Evolutionary conservation across 1,140 invertebrate genomes (phyloP).

Genomic region (Tetraneura akinire): DNA sequence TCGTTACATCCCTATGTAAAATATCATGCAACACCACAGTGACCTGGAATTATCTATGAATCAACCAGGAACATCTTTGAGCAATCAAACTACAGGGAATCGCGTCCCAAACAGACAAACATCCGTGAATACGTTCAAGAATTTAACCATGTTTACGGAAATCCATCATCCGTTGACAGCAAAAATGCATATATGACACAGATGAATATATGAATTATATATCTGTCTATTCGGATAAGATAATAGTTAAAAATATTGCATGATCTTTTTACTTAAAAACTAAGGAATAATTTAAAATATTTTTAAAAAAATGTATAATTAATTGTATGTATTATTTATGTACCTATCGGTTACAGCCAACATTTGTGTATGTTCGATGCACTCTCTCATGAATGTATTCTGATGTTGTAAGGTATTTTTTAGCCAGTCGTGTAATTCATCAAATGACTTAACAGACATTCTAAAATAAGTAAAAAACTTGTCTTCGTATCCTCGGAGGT

Average conservation of each 20-base stretch:
- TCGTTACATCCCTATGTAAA: conserved; percentile 32
- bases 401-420: conserved; percentile 52
- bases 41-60: too few relatives aligned
- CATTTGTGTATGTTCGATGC: conserved; percentile 53
- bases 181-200: too few relatives aligned
- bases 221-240: too few relatives aligned
- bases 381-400: conserved; percentile 54
- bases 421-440: too few relatives aligned
- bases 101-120: background rate
- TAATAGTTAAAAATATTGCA: too few relatives aligned
- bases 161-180: background rate
- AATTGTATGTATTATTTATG: conserved; percentile 43
- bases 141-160: background rate
- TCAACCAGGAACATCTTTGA: conserved; percentile 3
- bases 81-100: background rate
- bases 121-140: background rate
- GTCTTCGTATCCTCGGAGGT: conserved; percentile 25
- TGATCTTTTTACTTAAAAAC: too few relatives aligned
- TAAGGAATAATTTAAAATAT: conserved; percentile 37
- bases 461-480: conserved; percentile 55
- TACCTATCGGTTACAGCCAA: too few relatives aligned
- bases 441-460: conserved; percentile 54
- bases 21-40: conserved; percentile 35
- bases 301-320: conserved; percentile 27
- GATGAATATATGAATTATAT: too few relatives aligned